These are phyloP conservation scores for Dinoponera quadriceps DNA, from an alignment of 1,140 invertebrate species.

Conservation along the genomic window DNA sequence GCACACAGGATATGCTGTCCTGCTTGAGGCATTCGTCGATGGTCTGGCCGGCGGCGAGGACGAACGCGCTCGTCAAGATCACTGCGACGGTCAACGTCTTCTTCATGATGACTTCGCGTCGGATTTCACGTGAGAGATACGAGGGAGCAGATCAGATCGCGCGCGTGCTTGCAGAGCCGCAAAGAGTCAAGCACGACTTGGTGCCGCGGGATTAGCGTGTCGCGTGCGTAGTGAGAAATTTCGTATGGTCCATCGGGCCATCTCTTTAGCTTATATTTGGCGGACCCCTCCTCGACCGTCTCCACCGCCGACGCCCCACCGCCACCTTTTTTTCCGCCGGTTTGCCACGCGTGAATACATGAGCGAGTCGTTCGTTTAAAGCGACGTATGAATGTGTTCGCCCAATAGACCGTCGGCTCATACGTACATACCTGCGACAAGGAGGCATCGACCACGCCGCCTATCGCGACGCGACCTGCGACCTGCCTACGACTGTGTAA, in stretches of 20 bases:
- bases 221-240: constrained; percentile 80
- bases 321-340: constrained; percentile 78
- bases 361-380: constrained; percentile 35
- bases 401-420: constrained; percentile 48
- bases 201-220: constrained; percentile 13
- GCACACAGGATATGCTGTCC: constrained; percentile 89
- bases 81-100: constrained; percentile 59
- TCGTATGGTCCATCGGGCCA: constrained; percentile 84
- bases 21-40: constrained; percentile 87
- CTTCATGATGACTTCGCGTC: constrained; percentile 71
- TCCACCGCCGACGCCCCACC: constrained; percentile 74
- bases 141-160: constrained; percentile 25
- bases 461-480: constrained; percentile 67
- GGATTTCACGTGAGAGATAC: constrained; percentile 20
- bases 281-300: constrained; percentile 77
- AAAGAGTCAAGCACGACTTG: no score
- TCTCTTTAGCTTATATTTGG: constrained; percentile 85
- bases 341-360: constrained; percentile 77
- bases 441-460: constrained; percentile 23
- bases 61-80: constrained; percentile 71
- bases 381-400: constrained; percentile 41
- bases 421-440: not conserved
- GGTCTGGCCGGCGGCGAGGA: constrained; percentile 75
- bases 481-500: constrained; percentile 64
- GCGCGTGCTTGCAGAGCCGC: not conserved